Evolutionary conservation across 2,888 invertebrate genomes (phyloP).

Genomic region (Macrostomum cliftonense): DNA sequence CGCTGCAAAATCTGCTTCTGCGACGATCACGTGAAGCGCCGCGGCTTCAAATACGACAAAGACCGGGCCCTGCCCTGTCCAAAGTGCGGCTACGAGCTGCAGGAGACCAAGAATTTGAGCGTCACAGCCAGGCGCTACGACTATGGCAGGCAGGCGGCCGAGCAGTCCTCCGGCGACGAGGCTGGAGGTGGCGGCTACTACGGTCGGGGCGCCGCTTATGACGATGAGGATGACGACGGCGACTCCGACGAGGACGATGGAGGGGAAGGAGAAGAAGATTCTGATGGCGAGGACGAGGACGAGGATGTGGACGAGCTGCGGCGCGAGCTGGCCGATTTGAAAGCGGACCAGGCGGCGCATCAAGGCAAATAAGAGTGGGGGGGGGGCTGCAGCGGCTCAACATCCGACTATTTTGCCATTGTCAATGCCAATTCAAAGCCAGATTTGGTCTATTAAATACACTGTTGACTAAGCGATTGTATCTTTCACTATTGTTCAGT

Average conservation of each 20-base stretch:
- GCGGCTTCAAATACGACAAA: constrained; percentile 68
- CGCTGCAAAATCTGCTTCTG: constrained; percentile 88
- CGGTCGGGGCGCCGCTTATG: background rate
- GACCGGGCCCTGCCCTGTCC: constrained; percentile 72
- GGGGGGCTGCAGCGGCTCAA: too few relatives aligned
- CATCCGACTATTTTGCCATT: too few relatives aligned
- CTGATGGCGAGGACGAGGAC: background rate
- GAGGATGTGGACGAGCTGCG: background rate
- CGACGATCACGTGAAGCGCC: constrained; percentile 79
- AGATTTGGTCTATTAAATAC: too few relatives aligned
- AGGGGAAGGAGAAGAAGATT: constrained; percentile 5
- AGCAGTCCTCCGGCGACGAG: constrained; percentile 13
- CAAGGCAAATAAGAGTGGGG: too few relatives aligned
- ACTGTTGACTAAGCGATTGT: too few relatives aligned
- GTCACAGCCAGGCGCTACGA: constrained; percentile 44
- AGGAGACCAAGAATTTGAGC: constrained; percentile 75
- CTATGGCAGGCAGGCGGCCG: constrained; percentile 24
- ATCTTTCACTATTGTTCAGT: too few relatives aligned
- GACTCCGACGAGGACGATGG: constrained; percentile 5
- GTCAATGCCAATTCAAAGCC: too few relatives aligned
- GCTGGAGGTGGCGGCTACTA: constrained; percentile 11
- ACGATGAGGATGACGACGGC: constrained; percentile 3
- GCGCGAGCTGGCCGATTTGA: background rate
- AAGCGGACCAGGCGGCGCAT: background rate
- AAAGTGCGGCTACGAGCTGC: constrained; percentile 77